These are phyloP conservation scores for Rhinoraja longicauda DNA, from an alignment of 2,797 vertebrate species.

Conservation along the genomic window DNA sequence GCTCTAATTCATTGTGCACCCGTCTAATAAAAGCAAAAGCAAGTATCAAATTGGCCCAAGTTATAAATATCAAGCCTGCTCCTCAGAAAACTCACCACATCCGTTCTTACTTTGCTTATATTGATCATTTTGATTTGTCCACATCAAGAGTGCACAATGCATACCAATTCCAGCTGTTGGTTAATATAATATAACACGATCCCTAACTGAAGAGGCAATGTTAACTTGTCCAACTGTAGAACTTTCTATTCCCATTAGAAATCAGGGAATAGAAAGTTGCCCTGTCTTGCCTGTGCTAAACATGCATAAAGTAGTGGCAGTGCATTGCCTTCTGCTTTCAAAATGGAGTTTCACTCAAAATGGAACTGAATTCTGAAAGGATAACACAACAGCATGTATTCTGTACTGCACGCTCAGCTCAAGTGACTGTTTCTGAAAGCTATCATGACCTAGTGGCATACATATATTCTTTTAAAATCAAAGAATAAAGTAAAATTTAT, in stretches of 20 bases:
- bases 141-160: not conserved
- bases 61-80: not conserved
- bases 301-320: too few species aligned
- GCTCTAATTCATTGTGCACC: not conserved
- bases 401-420: too few species aligned
- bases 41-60: not conserved
- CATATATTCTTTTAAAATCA: not conserved
- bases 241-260: too few species aligned
- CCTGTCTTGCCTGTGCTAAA: too few species aligned
- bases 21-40: not conserved
- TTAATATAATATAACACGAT: too few species aligned
- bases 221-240: too few species aligned
- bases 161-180: not conserved
- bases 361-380: too few species aligned
- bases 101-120: not conserved
- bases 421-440: not conserved
- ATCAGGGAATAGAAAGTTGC: too few species aligned
- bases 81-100: not conserved
- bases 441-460: not conserved
- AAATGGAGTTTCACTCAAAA: too few species aligned
- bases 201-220: not conserved
- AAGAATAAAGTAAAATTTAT: slow-evolving; percentile 1
- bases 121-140: not conserved
- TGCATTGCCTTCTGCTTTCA: too few species aligned
- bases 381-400: too few species aligned